These are phyloP conservation scores for Aleiodes alternator DNA, from an alignment of 2,888 invertebrate genomes.

Conservation along the genomic window DNA sequence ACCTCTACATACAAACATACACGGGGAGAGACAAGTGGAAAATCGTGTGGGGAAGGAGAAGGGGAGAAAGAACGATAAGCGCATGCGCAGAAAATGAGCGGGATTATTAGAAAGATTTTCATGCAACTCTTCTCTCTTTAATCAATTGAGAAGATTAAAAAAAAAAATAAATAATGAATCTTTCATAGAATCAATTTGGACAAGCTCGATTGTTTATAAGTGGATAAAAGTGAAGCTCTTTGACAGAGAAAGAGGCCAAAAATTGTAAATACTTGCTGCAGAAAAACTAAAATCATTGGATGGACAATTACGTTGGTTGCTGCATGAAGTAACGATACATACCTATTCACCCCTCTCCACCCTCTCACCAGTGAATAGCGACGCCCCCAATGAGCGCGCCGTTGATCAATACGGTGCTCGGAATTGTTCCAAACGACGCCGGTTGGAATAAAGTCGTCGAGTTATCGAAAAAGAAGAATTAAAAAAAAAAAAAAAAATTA, in stretches of 20 bases:
- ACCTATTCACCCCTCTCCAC: constrained; percentile 12
- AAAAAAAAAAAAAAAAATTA: neutral
- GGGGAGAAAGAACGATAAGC: neutral
- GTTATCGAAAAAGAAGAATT: constrained; percentile 33
- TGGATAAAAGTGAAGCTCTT: too few relatives aligned
- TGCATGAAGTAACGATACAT: neutral
- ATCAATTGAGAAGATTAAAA: too few relatives aligned
- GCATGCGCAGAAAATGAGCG: constrained; percentile 53
- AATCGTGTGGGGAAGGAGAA: neutral
- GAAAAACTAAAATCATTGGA: too few relatives aligned
- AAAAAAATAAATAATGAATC: too few relatives aligned
- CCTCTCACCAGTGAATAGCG: constrained; percentile 26
- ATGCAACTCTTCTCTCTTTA: neutral
- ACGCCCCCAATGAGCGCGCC: constrained; percentile 48
- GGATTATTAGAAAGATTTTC: neutral
- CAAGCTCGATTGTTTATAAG: too few relatives aligned
- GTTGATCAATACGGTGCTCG: constrained; percentile 58
- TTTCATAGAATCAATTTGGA: too few relatives aligned
- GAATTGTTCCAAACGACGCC: constrained; percentile 47
- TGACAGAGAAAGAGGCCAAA: too few relatives aligned
- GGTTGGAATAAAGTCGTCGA: constrained; percentile 54
- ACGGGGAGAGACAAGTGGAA: too few relatives aligned
- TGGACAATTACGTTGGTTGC: too few relatives aligned
- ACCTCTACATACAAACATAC: neutral
- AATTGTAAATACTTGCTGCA: too few relatives aligned